Evolutionary conservation across 2,113 vertebrate species (phyloP).

Genomic region (Petromus typicus): DNA sequence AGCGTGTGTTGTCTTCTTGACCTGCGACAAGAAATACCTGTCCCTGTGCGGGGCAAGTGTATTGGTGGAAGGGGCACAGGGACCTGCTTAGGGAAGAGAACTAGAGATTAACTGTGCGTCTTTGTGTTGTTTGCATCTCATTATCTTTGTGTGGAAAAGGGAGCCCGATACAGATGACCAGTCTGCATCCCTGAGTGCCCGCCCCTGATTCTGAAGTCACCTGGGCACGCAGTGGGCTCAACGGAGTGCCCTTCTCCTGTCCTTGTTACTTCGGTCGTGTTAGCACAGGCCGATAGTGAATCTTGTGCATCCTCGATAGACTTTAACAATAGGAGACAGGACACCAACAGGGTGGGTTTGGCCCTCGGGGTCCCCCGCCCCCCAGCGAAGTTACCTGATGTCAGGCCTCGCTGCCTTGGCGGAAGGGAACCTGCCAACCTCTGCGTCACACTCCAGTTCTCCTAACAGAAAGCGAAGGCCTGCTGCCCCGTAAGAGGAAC

Average conservation of each 20-base stretch:
- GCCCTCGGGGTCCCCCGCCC: too few relatives aligned
- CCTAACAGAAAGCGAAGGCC: background rate
- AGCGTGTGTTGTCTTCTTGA: background rate
- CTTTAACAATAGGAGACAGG: background rate
- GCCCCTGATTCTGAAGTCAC: too few relatives aligned
- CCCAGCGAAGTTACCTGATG: background rate
- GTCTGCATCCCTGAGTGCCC: background rate
- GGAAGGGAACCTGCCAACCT: background rate
- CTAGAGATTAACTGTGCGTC: background rate
- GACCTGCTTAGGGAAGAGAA: background rate
- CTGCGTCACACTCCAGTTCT: background rate
- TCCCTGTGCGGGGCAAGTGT: background rate
- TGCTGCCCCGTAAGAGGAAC: conserved; percentile 53
- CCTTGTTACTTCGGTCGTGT: background rate
- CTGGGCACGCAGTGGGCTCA: too few relatives aligned
- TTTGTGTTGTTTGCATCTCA: background rate
- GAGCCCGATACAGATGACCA: background rate
- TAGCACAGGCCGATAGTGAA: background rate
- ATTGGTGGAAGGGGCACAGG: background rate
- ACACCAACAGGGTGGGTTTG: background rate
- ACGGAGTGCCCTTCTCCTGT: background rate
- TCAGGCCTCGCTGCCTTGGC: background rate
- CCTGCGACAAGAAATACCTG: background rate
- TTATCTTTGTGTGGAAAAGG: background rate
- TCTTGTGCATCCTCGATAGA: background rate